Evolutionary conservation across 1,140 invertebrate genomes (phyloP), one percentile per base, ranked within the genome.

Genomic region (Brachionus rotundiformis): DNA sequence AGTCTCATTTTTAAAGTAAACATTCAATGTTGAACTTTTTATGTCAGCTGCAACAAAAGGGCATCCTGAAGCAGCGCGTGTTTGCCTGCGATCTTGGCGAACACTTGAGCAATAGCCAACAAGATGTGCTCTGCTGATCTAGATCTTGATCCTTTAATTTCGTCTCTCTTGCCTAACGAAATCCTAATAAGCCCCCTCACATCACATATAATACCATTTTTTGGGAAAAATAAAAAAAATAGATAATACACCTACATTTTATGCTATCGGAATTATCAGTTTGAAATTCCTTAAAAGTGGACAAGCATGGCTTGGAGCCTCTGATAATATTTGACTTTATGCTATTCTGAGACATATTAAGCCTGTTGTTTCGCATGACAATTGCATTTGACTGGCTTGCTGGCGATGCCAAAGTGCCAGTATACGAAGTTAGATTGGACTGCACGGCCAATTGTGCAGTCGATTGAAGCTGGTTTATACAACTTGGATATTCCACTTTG

Each of bases 31-130:
- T n/a, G n/a, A n/a, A n/a, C n/a, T n/a, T n/a, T n/a, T n/a, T n/a
- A n/a, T n/a, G n/a, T 29, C 91, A 94, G 65, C 90, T 98, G 31
- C 97, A 97, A 85, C 95, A 96, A 87, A 93, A 92, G 76, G 95
- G 95, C 29, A 98, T 98, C 80, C 90, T 97, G 71, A 91, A 92
- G 83, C 95, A 96, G 87, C 89, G 95, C 29, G 94, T 98, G 0
- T 98, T 98, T 88, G 94, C 95, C 33, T 96, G 95, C 88, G 95
- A 98, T 88, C 90, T 98, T 11, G 94, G 94, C 0, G 95, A 98
- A 88, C 95, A 98, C 89, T 89, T 98, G 71, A 89, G 95, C 5
- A 98, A 97, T 86, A 93, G 94, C 76, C 94, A 93, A n/a, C 92
- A 93, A 86, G 93, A 96, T 84, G 94, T 98, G 83, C 96, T n/a